Conservation (phyloP, 1,140 invertebrate genomes). For the Heliconius nattereri region DNA sequence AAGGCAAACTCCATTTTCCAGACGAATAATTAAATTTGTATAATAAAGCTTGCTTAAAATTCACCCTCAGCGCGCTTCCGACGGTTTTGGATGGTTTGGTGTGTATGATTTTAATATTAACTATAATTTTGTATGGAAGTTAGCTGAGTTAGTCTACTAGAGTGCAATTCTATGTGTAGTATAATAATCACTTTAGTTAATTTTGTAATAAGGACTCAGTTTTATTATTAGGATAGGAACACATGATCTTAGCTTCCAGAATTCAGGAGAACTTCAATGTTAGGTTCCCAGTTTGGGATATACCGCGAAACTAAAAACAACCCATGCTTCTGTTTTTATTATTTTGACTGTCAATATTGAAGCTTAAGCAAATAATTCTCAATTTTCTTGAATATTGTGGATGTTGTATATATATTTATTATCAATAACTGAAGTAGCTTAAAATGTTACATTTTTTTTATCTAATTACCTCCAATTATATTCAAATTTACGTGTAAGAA, state of each 20-base stretch:
- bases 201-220: no score
- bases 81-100: slow-evolving; percentile 30
- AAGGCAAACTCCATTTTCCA: slow-evolving; percentile 45
- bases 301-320: no score
- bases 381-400: background rate
- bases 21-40: slow-evolving; percentile 45
- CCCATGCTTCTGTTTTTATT: no score
- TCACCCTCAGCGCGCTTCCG: slow-evolving; percentile 34
- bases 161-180: background rate
- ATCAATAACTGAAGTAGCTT: background rate
- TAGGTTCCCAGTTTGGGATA: no score
- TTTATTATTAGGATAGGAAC: no score
- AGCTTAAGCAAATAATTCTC: no score
- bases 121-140: slow-evolving; percentile 26
- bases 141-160: background rate
- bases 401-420: no score
- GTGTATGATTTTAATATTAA: slow-evolving; percentile 41
- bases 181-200: no score
- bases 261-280: no score
- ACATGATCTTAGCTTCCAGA: no score
- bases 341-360: no score
- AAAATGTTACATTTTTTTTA: background rate
- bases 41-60: slow-evolving; percentile 40
- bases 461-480: background rate
- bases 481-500: no score